Percentiles rank a stretch among this genome's conserved stretches.
Evolutionary conservation across 2,113 vertebrate species (phyloP).

Genomic region (Agapornis roseicollis): DNA sequence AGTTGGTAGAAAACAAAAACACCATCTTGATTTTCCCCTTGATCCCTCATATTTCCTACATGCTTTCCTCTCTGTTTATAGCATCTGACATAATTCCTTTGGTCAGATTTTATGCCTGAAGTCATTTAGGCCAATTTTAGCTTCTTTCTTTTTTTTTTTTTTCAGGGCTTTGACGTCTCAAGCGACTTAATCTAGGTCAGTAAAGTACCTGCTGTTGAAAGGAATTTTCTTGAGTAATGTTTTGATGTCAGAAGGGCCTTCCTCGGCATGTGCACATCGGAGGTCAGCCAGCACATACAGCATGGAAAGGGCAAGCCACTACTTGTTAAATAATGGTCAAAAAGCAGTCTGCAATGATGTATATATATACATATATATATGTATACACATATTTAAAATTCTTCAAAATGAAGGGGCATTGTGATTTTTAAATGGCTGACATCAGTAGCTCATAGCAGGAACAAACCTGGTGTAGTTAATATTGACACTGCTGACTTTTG

Average conservation of each 20-base stretch:
- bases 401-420: not conserved
- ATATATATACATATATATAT: not conserved
- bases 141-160: slow-evolving; percentile 4
- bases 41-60: slow-evolving; percentile 11
- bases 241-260: slow-evolving; percentile 62
- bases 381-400: not conserved
- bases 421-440: not conserved
- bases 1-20: slow-evolving; percentile 2
- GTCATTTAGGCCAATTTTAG: slow-evolving; percentile 62
- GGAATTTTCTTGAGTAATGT: slow-evolving; percentile 69
- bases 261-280: not conserved
- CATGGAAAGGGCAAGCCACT: not conserved
- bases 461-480: not conserved
- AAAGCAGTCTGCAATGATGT: not conserved
- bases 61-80: slow-evolving; percentile 52
- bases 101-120: slow-evolving; percentile 60
- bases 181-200: slow-evolving; percentile 69
- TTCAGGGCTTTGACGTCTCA: slow-evolving; percentile 59
- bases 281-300: slow-evolving; percentile 21
- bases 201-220: slow-evolving; percentile 67
- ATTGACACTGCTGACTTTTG: not conserved
- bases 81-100: slow-evolving; percentile 63
- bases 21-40: slow-evolving; percentile 12
- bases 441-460: not conserved
- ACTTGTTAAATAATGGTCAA: not conserved